These are phyloP conservation scores for Nylanderia fulva DNA, from an alignment of 1,140 invertebrate genomes.

Conservation along the genomic window DNA sequence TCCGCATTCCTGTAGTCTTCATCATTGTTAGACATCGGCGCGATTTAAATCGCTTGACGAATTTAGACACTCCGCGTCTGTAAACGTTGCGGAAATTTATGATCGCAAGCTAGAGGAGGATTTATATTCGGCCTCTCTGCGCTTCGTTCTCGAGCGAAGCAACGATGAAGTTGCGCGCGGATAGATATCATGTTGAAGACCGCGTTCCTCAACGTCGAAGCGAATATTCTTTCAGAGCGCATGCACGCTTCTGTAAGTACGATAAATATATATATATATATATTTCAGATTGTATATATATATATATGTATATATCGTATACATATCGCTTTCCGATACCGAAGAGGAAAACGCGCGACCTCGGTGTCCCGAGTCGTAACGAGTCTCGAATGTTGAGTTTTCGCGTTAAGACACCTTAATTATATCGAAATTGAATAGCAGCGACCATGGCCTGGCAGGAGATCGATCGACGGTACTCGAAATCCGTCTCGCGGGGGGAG, in stretches of 20 bases:
- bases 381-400: not conserved
- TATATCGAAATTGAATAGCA: not conserved
- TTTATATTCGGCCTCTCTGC: not conserved
- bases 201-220: not conserved
- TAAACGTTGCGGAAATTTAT: constrained; percentile 4
- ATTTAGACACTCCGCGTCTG: not conserved
- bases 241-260: not conserved
- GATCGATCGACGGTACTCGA: constrained; percentile 11
- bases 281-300: too few species aligned
- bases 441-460: constrained; percentile 13
- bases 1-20: constrained; percentile 40
- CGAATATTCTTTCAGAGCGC: constrained; percentile 4
- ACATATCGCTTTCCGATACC: not conserved
- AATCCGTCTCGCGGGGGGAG: not conserved
- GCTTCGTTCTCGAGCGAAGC: not conserved
- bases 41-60: constrained; percentile 7
- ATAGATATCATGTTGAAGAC: constrained; percentile 1
- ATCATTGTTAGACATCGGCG: not conserved
- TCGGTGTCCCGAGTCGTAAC: not conserved
- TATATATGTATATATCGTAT: not conserved
- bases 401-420: not conserved
- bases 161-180: not conserved
- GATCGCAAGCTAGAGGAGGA: constrained; percentile 11
- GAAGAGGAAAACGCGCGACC: constrained; percentile 4
- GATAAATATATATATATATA: not conserved